Base-by-base conservation (phyloP, 1,140 invertebrate species). In the Cotesia chilonis region DNA sequence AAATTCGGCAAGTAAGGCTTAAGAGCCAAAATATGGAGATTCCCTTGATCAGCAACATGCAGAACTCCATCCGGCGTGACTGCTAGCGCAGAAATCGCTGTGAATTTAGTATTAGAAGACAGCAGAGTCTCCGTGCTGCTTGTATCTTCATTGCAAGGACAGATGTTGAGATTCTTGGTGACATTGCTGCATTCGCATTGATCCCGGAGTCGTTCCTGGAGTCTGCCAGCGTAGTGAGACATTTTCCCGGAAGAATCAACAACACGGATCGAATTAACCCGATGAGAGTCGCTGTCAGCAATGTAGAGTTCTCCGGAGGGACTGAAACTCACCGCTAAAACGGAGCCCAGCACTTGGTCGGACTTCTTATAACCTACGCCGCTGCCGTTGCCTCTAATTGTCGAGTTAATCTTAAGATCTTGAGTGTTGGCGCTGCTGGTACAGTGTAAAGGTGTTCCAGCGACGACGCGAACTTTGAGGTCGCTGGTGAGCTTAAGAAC, bases 11-110 rank as follows among this genome's bases (percentile, higher is more conserved):
- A 84, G 83, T 96, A 96, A 63, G 96, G 95, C 77, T 96, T 92
- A 12, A 99, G 85, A 0, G 96, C 95, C 55, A 98, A 87, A 61
- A 98, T 95, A 69, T 96, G 93, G 4, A 97, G 87, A 2, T 92
- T 94, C 83, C 93, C 95, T 89, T 98, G 96, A 87, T 99, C 97
- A 14, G 96, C 95, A 36, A 98, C 92, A 85, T 98, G 95, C 3
- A 99, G 87, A 37, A 97, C 93, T 0, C 96, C 96, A 84, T 98
- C 96, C 51, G 96, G 96, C 10, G 96, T 95, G 2, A 98, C 95
- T 2, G 96, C 93, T 5, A 99, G 89, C 3, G 96, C 95, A 4
- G 96, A 97, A 82, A 98, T 95, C 0, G 95, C 92, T 74, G 94
- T 94, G 82, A 98, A 94, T 76, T 94, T 93, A 0, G 95, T 94